Conservation (phyloP, 1,140 invertebrate species). For the Scaptomyza montana region DNA sequence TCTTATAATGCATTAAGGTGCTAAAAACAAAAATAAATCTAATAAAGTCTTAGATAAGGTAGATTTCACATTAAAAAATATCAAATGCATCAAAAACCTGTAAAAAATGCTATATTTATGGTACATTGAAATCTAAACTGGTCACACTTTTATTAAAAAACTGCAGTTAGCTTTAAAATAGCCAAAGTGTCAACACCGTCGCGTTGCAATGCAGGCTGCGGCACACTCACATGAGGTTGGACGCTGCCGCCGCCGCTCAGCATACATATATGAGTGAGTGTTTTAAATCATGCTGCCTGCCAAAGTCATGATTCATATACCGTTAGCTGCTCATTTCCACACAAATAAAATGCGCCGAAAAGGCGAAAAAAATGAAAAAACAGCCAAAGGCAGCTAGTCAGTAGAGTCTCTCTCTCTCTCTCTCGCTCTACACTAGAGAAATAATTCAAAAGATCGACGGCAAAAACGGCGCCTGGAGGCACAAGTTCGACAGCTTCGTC, state of each 20-base stretch:
- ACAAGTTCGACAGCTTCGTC: constrained; percentile 15
- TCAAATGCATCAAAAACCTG: no score
- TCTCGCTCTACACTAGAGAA: constrained; percentile 48
- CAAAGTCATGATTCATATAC: constrained; percentile 84
- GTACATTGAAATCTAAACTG: neutral
- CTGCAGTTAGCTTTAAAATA: neutral
- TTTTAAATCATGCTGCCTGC: constrained; percentile 83
- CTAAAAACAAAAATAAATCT: no score
- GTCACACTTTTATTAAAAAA: constrained; percentile 8
- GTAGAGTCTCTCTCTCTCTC: neutral
- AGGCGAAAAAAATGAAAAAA: constrained; percentile 50
- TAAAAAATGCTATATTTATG: no score
- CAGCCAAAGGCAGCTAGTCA: constrained; percentile 9
- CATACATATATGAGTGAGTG: constrained; percentile 68
- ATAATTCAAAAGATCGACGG: constrained; percentile 55
- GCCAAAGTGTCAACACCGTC: neutral
- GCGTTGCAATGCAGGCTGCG: neutral
- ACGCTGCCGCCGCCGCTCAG: constrained; percentile 2
- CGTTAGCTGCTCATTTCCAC: constrained; percentile 83
- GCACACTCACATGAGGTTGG: neutral
- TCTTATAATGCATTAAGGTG: no score
- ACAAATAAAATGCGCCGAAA: constrained; percentile 80
- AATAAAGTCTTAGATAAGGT: no score
- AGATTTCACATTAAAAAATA: no score
- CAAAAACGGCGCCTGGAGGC: constrained; percentile 58